These are phyloP conservation scores for Noctua janthina DNA, from an alignment of 2,888 invertebrate species.

Conservation along the genomic window DNA sequence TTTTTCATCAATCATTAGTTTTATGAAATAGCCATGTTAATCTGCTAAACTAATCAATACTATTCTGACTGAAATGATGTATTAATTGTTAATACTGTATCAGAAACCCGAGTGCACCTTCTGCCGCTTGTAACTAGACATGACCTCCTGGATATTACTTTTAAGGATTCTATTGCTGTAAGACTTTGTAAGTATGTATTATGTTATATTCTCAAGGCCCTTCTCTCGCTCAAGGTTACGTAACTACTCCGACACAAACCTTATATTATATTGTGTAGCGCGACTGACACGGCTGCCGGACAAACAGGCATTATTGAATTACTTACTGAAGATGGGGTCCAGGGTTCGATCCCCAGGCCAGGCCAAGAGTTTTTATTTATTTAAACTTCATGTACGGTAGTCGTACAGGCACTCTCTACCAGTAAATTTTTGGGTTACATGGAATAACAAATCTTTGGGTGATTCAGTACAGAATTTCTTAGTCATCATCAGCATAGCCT, in stretches of 20 bases:
- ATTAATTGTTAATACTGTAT: no score
- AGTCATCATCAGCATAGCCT: no score
- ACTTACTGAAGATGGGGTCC: not conserved
- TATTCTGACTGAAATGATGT: not conserved
- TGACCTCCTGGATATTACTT: constrained; percentile 25
- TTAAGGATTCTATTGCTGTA: constrained; percentile 25
- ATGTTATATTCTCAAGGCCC: not conserved
- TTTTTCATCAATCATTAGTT: not conserved
- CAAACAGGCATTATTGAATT: not conserved
- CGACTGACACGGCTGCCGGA: not conserved
- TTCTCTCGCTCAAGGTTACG: not conserved
- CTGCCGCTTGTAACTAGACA: not conserved
- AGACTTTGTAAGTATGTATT: constrained; percentile 33
- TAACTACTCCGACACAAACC: not conserved
- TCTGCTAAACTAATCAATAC: not conserved
- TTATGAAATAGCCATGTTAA: not conserved
- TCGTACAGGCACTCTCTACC: not conserved
- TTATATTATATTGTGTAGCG: not conserved
- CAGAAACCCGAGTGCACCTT: constrained; percentile 14
- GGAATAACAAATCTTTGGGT: not conserved
- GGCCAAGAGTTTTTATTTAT: not conserved
- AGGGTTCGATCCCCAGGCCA: not conserved
- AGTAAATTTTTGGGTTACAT: not conserved
- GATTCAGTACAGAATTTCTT: not conserved
- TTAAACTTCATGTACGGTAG: not conserved